Evolutionary conservation across 2,888 invertebrate genomes (phyloP).

Genomic region (Anaspis maculata): DNA sequence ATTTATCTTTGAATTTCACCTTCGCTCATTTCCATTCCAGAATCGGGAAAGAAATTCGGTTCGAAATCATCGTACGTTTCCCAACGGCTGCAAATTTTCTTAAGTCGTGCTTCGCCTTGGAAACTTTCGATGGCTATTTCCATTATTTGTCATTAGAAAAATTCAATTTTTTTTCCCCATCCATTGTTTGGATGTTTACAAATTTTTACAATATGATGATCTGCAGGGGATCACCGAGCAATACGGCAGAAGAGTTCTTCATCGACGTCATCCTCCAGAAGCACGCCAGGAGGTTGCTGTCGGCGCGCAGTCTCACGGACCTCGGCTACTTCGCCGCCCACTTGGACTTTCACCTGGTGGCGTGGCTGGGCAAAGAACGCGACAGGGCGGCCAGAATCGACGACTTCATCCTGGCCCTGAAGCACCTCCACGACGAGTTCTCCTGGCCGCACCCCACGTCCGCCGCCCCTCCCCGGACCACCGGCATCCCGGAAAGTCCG

Average conservation of each 20-base stretch:
- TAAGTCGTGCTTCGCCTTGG: too few relatives aligned
- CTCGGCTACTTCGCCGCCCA: conserved; percentile 89
- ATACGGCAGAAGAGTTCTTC: conserved; percentile 68
- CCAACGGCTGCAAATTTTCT: too few relatives aligned
- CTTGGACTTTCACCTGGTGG: conserved; percentile 84
- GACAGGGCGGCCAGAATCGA: conserved; percentile 78
- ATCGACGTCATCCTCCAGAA: conserved; percentile 88
- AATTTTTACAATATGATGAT: too few relatives aligned
- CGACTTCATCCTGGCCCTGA: conserved; percentile 76
- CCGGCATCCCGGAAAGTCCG: conserved; percentile 5
- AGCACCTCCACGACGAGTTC: conserved; percentile 84
- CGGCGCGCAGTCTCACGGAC: conserved; percentile 67
- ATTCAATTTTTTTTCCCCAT: too few relatives aligned
- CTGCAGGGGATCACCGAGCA: conserved; percentile 17
- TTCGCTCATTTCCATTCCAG: too few relatives aligned
- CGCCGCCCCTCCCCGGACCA: too few relatives aligned
- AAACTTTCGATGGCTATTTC: too few relatives aligned
- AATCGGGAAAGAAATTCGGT: too few relatives aligned
- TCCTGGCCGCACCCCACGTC: conserved; percentile 79
- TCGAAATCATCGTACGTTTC: too few relatives aligned
- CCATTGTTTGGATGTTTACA: too few relatives aligned
- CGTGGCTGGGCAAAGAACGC: conserved; percentile 83
- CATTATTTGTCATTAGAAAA: too few relatives aligned
- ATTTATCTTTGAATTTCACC: too few relatives aligned
- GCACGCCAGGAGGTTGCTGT: conserved; percentile 78